Evolutionary conservation across 2,797 vertebrate genomes (phyloP).

Genomic region (Prionace glauca): DNA sequence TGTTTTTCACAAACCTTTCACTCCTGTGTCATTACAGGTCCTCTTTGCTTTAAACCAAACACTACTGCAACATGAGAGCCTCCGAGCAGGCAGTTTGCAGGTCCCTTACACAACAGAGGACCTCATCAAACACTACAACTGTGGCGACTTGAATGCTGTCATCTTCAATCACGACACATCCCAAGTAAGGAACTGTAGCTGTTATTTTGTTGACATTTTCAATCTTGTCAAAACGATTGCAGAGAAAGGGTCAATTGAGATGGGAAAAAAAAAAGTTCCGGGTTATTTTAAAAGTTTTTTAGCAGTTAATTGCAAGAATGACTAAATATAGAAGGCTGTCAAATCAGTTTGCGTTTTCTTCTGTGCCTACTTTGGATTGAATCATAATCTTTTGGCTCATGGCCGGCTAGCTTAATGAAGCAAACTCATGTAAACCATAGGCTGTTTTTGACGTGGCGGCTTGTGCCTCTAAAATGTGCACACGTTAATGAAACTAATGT

Average conservation of each 20-base stretch:
- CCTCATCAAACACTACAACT: constrained; percentile 75
- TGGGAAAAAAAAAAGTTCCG: not conserved
- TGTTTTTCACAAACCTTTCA: constrained; percentile 24
- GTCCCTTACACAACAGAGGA: constrained; percentile 68
- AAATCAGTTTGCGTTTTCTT: constrained; percentile 20
- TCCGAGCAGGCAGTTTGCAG: constrained; percentile 66
- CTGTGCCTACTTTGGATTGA: not conserved
- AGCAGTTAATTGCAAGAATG: constrained; percentile 6
- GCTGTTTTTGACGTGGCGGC: not conserved
- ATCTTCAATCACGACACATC: constrained; percentile 73
- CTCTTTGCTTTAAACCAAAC: constrained; percentile 72
- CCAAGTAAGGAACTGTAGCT: constrained; percentile 53
- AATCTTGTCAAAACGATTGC: constrained; percentile 33
- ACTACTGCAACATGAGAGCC: constrained; percentile 66
- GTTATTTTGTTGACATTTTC: constrained; percentile 31
- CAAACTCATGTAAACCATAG: not conserved
- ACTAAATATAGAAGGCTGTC: not conserved
- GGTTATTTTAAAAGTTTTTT: not conserved
- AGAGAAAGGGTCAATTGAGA: constrained; percentile 22
- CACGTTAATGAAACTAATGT: not conserved
- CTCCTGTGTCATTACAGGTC: constrained; percentile 53
- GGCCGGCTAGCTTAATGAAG: not conserved
- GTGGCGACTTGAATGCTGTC: constrained; percentile 66
- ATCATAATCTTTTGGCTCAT: constrained; percentile 16
- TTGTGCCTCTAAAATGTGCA: not conserved